Evolutionary conservation across 53 echinoderm and acorn worm species (phyloP).

Genomic region (Pentamera pediparva): DNA sequence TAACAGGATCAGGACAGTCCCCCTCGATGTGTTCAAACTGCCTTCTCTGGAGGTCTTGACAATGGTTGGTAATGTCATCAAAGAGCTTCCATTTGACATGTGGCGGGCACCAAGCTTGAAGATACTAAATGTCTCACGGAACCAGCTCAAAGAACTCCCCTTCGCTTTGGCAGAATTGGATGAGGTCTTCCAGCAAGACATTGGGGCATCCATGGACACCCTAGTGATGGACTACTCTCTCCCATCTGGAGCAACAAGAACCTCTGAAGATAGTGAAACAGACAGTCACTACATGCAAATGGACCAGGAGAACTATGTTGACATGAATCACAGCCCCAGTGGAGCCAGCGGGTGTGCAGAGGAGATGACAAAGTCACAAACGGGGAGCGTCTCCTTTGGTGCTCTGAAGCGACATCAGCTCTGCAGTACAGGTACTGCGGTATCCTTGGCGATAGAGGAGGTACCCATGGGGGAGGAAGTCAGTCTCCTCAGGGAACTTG

Average conservation of each 20-base stretch:
- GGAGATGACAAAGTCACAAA: slow-evolving; percentile 13
- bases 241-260: background rate
- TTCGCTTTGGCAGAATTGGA: slow-evolving; percentile 26
- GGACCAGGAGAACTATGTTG: slow-evolving; percentile 16
- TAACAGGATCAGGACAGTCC: slow-evolving; percentile 59
- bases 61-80: slow-evolving; percentile 59
- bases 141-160: slow-evolving; percentile 71
- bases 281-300: background rate
- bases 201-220: background rate
- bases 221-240: slow-evolving; percentile 9
- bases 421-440: slow-evolving; percentile 65
- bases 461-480: slow-evolving; percentile 60
- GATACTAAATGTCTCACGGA: slow-evolving; percentile 66
- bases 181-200: background rate
- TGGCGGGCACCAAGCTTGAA: slow-evolving; percentile 86
- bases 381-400: slow-evolving; percentile 42
- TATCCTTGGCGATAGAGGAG: slow-evolving; percentile 54
- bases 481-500: slow-evolving; percentile 59
- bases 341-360: background rate
- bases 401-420: slow-evolving; percentile 69
- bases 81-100: slow-evolving; percentile 84
- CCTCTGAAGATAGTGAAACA: background rate
- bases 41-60: slow-evolving; percentile 62
- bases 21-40: slow-evolving; percentile 65
- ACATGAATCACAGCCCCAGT: background rate